Evolutionary conservation across 2,113 vertebrate species (phyloP).

Genomic region (Hipposideros armiger): DNA sequence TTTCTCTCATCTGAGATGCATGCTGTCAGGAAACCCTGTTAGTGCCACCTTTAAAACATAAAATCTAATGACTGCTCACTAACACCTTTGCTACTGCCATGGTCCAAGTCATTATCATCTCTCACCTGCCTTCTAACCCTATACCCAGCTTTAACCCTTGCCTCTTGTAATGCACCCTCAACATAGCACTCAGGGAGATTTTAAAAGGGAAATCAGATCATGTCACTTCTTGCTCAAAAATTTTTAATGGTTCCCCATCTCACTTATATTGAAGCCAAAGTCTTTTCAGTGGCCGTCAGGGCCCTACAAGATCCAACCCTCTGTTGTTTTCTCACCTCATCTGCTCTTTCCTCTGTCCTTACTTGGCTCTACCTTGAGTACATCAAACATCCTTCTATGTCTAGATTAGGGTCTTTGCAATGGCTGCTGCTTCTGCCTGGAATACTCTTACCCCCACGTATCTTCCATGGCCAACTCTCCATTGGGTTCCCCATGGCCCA

Average conservation of each 20-base stretch:
- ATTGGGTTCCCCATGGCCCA: background rate
- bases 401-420: background rate
- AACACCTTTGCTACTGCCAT: background rate
- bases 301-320: background rate
- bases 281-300: constrained; percentile 2
- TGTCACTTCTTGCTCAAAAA: background rate
- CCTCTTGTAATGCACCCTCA: background rate
- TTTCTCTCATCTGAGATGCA: background rate
- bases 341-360: background rate
- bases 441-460: background rate
- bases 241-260: background rate
- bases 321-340: background rate
- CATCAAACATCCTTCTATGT: background rate
- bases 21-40: background rate
- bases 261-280: background rate
- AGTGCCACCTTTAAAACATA: background rate
- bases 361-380: background rate
- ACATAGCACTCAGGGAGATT: background rate
- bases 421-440: background rate
- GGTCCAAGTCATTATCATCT: background rate
- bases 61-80: background rate
- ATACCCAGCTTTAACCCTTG: background rate
- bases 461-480: background rate
- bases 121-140: background rate
- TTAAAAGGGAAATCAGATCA: background rate